Conservation (phyloP, 2,888 invertebrate species). For the Alloscopus bannaensis region DNA sequence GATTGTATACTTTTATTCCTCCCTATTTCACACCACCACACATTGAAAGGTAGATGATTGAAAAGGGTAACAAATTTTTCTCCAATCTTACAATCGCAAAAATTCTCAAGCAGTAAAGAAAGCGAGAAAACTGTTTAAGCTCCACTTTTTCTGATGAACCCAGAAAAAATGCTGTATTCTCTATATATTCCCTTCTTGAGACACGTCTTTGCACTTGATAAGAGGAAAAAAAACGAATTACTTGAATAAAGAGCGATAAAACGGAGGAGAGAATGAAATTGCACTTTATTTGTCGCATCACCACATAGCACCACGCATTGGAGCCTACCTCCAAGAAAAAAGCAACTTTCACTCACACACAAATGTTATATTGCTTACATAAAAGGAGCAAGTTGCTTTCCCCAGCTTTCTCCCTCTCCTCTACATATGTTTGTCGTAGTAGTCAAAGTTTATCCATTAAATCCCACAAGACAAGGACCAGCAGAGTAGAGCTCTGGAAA, state of each 20-base stretch:
- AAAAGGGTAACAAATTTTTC: too few relatives aligned
- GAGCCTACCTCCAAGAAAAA: not conserved
- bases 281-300: slow-evolving; percentile 45
- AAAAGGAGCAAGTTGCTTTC: not conserved
- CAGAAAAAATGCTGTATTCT: too few relatives aligned
- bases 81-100: too few relatives aligned
- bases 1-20: not conserved
- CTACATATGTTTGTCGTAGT: not conserved
- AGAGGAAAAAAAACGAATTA: too few relatives aligned
- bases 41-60: slow-evolving; percentile 3
- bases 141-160: too few relatives aligned
- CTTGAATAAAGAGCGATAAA: slow-evolving; percentile 27
- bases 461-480: slow-evolving; percentile 23
- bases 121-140: too few relatives aligned
- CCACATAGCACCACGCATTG: not conserved
- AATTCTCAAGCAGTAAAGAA: too few relatives aligned
- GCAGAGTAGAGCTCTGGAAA: too few relatives aligned
- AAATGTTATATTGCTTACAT: not conserved
- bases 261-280: slow-evolving; percentile 38
- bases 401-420: too few relatives aligned
- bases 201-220: too few relatives aligned
- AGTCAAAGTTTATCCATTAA: slow-evolving; percentile 30
- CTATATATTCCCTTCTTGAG: too few relatives aligned
- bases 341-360: not conserved
- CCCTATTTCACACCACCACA: not conserved